Evolutionary conservation across 35 echinoderm and acorn worm species (phyloP).

Genomic region (Stichopus chloronotus): DNA sequence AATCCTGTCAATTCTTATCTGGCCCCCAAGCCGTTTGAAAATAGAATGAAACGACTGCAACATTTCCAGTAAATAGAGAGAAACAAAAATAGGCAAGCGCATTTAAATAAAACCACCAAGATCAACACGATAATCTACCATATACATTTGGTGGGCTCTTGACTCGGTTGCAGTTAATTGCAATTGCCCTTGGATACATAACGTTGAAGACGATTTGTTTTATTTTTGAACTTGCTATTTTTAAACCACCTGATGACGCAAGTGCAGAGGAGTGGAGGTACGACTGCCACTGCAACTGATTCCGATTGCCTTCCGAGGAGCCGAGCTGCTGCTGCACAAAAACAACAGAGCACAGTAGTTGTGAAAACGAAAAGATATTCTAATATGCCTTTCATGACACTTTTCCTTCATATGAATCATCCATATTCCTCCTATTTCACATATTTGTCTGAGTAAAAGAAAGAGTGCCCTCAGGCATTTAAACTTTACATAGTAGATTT

Average conservation of each 20-base stretch:
- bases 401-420: too few relatives aligned
- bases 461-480: too few relatives aligned
- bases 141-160: background rate
- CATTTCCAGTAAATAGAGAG: background rate
- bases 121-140: background rate
- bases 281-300: too few relatives aligned
- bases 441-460: too few relatives aligned
- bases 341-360: too few relatives aligned
- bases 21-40: background rate
- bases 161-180: background rate
- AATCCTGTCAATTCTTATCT: background rate
- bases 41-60: background rate
- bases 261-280: background rate
- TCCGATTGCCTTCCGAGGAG: too few relatives aligned
- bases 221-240: slow-evolving; percentile 14
- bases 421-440: too few relatives aligned
- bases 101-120: background rate
- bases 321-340: too few relatives aligned
- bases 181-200: slow-evolving; percentile 2
- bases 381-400: too few relatives aligned
- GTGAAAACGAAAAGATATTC: too few relatives aligned
- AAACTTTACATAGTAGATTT: too few relatives aligned
- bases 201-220: background rate
- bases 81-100: background rate
- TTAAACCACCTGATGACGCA: background rate